These are phyloP conservation scores for Poeciliopsis occidentalis DNA, from an alignment of 2,113 vertebrate genomes.

Conservation along the genomic window DNA sequence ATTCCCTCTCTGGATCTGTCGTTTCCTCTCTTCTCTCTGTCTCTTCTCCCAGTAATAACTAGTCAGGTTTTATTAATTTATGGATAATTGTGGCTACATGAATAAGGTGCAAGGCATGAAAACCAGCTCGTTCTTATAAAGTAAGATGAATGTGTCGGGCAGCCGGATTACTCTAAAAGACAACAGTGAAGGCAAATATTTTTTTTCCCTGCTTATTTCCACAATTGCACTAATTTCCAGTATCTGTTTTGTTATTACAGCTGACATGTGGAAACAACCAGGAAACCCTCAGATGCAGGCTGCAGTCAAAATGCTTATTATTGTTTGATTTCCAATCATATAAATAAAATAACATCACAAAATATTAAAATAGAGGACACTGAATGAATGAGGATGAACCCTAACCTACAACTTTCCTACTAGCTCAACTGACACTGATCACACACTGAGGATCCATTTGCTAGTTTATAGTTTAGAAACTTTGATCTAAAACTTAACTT, in stretches of 20 bases:
- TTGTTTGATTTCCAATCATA: too few relatives aligned
- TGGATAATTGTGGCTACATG: constrained; percentile 78
- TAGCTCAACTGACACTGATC: too few relatives aligned
- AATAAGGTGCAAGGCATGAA: constrained; percentile 70
- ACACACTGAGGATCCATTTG: too few relatives aligned
- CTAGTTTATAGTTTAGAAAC: too few relatives aligned
- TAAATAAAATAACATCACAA: too few relatives aligned
- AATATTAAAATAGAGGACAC: too few relatives aligned
- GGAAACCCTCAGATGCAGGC: constrained; percentile 1
- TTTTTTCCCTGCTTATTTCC: constrained; percentile 46
- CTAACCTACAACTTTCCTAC: too few relatives aligned
- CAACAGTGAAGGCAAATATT: constrained; percentile 54
- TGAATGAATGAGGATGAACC: too few relatives aligned
- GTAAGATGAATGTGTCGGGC: constrained; percentile 65
- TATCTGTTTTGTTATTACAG: constrained; percentile 66
- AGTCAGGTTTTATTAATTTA: constrained; percentile 86
- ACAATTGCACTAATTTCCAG: constrained; percentile 66
- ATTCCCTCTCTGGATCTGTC: constrained; percentile 79
- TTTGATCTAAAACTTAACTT: too few relatives aligned
- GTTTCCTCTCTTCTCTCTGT: constrained; percentile 84
- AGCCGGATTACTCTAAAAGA: constrained; percentile 55
- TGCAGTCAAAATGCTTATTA: background rate
- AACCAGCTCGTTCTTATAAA: constrained; percentile 69
- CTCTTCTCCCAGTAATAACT: constrained; percentile 91
- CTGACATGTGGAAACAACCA: constrained; percentile 41